These are phyloP conservation scores for Brachypalpus laphriformis DNA, from an alignment of 2,888 invertebrate species.

Conservation along the genomic window DNA sequence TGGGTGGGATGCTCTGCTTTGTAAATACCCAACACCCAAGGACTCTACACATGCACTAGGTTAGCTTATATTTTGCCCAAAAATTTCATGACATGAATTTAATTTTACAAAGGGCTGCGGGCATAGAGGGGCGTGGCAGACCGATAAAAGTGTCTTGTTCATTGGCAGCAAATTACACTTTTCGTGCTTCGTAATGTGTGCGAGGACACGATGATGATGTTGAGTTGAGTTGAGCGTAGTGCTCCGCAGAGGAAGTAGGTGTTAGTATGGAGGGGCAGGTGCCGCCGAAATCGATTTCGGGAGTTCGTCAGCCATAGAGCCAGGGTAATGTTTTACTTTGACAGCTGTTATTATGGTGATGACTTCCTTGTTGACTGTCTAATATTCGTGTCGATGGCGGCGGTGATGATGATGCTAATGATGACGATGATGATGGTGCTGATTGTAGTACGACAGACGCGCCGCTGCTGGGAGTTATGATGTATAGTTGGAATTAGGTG, in stretches of 20 bases:
- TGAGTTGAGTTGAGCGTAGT: not conserved
- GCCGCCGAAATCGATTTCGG: conserved; percentile 26
- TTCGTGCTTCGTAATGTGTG: conserved; percentile 11
- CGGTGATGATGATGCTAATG: conserved; percentile 12
- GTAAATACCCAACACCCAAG: not conserved
- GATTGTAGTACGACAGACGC: not conserved
- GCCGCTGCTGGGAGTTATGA: not conserved
- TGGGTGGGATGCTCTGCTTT: not conserved
- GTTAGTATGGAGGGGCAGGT: not conserved
- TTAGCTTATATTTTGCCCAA: not conserved
- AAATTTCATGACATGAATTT: conserved; percentile 44
- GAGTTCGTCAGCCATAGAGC: conserved; percentile 8
- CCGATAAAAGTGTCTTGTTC: conserved; percentile 5
- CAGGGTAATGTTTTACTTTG: conserved; percentile 16
- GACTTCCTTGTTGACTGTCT: conserved; percentile 34
- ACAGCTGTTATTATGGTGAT: conserved; percentile 17
- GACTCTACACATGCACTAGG: not conserved
- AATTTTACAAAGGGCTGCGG: conserved; percentile 19
- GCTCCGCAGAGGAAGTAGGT: not conserved
- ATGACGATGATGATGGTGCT: not conserved
- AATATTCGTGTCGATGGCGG: conserved; percentile 4
- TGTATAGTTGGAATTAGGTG: not conserved
- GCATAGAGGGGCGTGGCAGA: not conserved
- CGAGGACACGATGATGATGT: not conserved
- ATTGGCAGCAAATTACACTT: conserved; percentile 11